These are phyloP conservation scores for Terrapene triunguis DNA, from an alignment of 2,113 vertebrate genomes.

Conservation along the genomic window DNA sequence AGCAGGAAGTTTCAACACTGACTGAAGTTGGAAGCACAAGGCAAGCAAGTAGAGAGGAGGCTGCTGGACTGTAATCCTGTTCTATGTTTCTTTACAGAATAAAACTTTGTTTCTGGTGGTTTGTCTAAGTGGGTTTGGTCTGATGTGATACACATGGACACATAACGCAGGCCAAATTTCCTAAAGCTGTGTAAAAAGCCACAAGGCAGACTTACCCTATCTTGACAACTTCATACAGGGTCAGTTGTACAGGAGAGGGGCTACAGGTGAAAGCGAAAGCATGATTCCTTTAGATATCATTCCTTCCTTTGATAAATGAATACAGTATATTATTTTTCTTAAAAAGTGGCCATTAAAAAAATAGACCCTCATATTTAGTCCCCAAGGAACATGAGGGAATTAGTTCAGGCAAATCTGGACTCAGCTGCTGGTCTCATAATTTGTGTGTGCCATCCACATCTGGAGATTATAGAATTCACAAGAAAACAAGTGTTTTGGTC, in stretches of 20 bases:
- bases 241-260: background rate
- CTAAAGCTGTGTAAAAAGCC: background rate
- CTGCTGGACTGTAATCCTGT: background rate
- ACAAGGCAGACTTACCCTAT: background rate
- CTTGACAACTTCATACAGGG: background rate
- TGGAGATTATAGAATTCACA: background rate
- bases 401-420: background rate
- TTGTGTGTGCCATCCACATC: rapidly evolving
- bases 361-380: background rate
- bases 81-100: background rate
- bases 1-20: background rate
- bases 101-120: background rate
- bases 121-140: background rate
- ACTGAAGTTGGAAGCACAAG: background rate
- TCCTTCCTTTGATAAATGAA: background rate
- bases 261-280: background rate
- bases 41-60: background rate
- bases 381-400: background rate
- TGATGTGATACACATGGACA: background rate
- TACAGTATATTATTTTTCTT: background rate
- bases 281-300: background rate
- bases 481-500: background rate
- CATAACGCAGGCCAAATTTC: background rate
- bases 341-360: background rate
- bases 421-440: background rate